phyloP scores from a whole-genome alignment of 2,888 invertebrate genomes.

The Leucania comma region DNA sequence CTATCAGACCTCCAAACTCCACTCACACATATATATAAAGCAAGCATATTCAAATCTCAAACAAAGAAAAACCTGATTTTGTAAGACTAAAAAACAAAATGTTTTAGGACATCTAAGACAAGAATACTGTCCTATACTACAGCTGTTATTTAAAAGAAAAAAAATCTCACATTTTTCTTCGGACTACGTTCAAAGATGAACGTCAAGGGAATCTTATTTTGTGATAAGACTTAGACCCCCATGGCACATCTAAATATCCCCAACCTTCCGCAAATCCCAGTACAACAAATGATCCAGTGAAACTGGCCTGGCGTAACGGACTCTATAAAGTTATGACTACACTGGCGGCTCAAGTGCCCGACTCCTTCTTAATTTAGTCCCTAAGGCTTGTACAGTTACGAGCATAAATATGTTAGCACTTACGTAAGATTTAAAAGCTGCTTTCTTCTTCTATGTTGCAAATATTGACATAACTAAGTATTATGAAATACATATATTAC shows the following conservation, averaged over 20 bases:
- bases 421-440: neutral
- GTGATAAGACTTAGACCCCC: neutral
- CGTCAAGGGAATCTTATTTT: neutral
- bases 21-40: no score
- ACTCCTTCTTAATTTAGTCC: constrained; percentile 29
- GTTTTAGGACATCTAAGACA: no score
- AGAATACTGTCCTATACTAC: no score
- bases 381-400: constrained; percentile 13
- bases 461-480: no score
- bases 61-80: no score
- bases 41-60: no score
- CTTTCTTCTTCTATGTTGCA: neutral
- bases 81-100: no score
- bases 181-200: neutral
- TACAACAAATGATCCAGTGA: constrained; percentile 20
- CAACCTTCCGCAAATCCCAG: constrained; percentile 10
- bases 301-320: constrained; percentile 19
- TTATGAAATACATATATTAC: neutral
- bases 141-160: neutral
- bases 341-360: constrained; percentile 4
- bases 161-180: neutral
- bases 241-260: neutral
- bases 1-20: no score
- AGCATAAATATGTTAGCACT: neutral
- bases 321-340: constrained; percentile 39